Percentiles rank a stretch among this genome's conserved stretches.
Evolutionary conservation across 1,140 invertebrate species (phyloP).

Genomic region (Drosophila cardini): DNA sequence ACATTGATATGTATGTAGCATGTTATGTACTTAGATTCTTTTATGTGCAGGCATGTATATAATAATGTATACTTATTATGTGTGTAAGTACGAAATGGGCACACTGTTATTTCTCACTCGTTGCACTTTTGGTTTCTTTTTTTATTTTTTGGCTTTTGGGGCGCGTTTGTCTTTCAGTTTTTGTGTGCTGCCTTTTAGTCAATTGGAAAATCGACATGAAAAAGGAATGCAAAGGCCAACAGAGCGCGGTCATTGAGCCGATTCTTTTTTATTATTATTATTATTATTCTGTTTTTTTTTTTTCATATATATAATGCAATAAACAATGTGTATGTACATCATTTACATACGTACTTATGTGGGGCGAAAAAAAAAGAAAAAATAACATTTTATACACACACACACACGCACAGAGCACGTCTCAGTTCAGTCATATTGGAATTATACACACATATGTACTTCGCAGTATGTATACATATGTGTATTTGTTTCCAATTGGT

Average conservation of each 20-base stretch:
- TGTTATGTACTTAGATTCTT: conserved; percentile 1
- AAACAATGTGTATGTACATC: conserved; percentile 47
- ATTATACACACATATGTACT: conserved; percentile 56
- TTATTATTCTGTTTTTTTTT: conserved; percentile 1
- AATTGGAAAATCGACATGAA: conserved; percentile 44
- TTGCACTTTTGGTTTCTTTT: conserved; percentile 54
- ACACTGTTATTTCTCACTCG: conserved; percentile 60
- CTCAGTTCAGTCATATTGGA: conserved; percentile 62
- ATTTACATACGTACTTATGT: conserved; percentile 35
- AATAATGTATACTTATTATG: conserved; percentile 11
- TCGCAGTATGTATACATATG: conserved; percentile 35
- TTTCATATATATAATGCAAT: conserved; percentile 22
- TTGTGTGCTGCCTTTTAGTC: conserved; percentile 38
- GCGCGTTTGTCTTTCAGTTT: conserved; percentile 46
- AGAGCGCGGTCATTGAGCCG: conserved; percentile 45
- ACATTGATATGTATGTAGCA: conserved; percentile 10
- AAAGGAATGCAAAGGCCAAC: conserved; percentile 34
- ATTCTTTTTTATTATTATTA: conserved; percentile 30
- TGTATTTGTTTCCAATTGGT: conserved; percentile 66
- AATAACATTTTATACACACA: conserved; percentile 63
- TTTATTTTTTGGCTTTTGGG: conserved; percentile 22
- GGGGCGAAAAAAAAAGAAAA: conserved; percentile 40
- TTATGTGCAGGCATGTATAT: conserved; percentile 3
- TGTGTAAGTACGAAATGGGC: conserved; percentile 48
- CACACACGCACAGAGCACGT: conserved; percentile 52